Conservation (phyloP, 2,797 vertebrate genomes). For the Steatocranus sp. region DNA sequence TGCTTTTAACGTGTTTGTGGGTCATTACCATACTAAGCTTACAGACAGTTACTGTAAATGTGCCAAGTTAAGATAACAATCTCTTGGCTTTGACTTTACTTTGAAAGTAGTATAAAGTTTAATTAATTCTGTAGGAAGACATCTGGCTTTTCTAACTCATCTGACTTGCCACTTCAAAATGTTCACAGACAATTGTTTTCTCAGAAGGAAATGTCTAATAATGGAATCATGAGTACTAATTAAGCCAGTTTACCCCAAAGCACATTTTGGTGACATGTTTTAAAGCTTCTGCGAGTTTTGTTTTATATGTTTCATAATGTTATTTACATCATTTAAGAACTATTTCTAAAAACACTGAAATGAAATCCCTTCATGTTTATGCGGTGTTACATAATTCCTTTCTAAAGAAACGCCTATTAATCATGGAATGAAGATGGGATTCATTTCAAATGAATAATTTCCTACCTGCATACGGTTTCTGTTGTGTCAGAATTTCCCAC, state of each 20-base stretch:
- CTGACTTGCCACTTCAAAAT: background rate
- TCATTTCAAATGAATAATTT: background rate
- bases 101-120: background rate
- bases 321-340: background rate
- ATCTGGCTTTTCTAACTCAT: background rate
- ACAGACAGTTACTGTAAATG: background rate
- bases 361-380: background rate
- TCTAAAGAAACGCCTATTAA: background rate
- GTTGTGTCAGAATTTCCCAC: constrained; percentile 89
- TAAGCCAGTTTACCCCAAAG: background rate
- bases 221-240: background rate
- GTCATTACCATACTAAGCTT: background rate
- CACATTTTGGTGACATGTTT: background rate
- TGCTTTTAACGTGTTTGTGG: background rate
- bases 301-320: background rate
- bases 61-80: background rate
- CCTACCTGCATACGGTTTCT: constrained; percentile 83
- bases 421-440: background rate
- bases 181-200: background rate
- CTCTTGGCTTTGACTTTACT: background rate
- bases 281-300: background rate
- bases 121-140: background rate
- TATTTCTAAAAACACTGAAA: background rate
- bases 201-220: background rate
- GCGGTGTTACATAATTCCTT: background rate